Base-by-base conservation (phyloP, 2,113 vertebrate genomes). In the Pygoscelis adeliae region DNA sequence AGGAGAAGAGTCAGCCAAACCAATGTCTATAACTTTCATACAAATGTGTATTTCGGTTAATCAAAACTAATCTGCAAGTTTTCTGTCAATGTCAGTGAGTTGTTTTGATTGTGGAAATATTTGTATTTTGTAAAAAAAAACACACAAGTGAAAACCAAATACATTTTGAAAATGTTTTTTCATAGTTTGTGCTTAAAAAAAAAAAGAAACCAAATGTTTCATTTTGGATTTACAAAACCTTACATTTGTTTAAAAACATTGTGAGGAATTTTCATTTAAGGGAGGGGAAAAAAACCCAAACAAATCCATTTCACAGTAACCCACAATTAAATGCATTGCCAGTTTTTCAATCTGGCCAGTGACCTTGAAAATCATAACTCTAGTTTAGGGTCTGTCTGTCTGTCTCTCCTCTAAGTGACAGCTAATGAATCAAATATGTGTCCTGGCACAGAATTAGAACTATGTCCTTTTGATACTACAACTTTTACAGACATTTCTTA, bases 331-430 rank as follows among this genome's bases (percentile, higher is more conserved):
- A 87, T 7, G 27, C 32, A 46, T 42, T 90, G 87, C 87, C 85
- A 94, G 58, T 56, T 80, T 93, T 92, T 65, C 74, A 88, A 14
- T 66, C 53, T 92, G 88, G 82, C 85, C 79, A 90, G 18, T 77
- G 86, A 95, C 93, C 97, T 93, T 93, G 96, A 81, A 90, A 93
- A 95, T 70, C 94, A 12, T 93, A 97, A 95, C 83, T 97, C 84
- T 58, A 59, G 22, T 77, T 83, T 80, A 89, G 63, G 85, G 52
- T 65, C 80, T 87, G 83, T 79, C 42, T 85, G 42, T 67, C 86
- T 95, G 52, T 88, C 89, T 94, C 89, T 89, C 38, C 40, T 95
- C 78, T 91, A 86, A 96, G 63, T 47, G 74, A 91, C 87, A 93
- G 95, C 89, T 73, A 95, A 96, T 88, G 78, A 90, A 94, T 97